These are phyloP conservation scores for Frieseomelitta varia DNA, from an alignment of 1,140 invertebrate genomes.

Conservation along the genomic window DNA sequence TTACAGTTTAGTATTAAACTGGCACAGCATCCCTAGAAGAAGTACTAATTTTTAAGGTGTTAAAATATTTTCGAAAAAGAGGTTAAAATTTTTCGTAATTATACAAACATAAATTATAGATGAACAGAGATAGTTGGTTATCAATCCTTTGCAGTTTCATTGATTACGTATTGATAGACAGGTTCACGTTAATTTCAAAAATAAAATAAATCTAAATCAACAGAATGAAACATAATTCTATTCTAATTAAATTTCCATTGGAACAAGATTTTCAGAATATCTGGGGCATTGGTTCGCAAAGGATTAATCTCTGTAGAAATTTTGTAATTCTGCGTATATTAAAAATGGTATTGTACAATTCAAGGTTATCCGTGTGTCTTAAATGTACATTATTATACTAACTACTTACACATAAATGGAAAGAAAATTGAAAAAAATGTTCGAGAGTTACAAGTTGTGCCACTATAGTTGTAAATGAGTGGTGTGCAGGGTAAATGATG, in stretches of 20 bases:
- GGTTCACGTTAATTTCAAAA: no score
- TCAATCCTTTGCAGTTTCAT: not conserved
- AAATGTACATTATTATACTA: not conserved
- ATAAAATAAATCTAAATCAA: no score
- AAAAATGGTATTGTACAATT: not conserved
- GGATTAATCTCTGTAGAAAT: not conserved
- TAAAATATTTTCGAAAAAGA: not conserved
- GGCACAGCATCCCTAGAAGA: no score
- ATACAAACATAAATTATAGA: not conserved
- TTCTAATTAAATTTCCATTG: no score
- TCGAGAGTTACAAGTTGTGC: not conserved
- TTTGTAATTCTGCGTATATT: not conserved
- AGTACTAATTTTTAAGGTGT: not conserved
- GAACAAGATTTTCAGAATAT: no score
- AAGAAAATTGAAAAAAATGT: not conserved
- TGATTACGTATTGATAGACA: no score
- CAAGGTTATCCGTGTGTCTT: not conserved
- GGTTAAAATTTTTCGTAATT: not conserved
- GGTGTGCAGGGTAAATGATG: not conserved
- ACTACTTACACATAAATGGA: no score
- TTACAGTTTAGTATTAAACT: no score
- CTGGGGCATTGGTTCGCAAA: no score
- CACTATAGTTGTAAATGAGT: not conserved
- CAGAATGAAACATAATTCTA: no score
- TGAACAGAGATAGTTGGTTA: not conserved